Base-by-base conservation (phyloP, 2,888 invertebrate species). In the Ligdia adustata region DNA sequence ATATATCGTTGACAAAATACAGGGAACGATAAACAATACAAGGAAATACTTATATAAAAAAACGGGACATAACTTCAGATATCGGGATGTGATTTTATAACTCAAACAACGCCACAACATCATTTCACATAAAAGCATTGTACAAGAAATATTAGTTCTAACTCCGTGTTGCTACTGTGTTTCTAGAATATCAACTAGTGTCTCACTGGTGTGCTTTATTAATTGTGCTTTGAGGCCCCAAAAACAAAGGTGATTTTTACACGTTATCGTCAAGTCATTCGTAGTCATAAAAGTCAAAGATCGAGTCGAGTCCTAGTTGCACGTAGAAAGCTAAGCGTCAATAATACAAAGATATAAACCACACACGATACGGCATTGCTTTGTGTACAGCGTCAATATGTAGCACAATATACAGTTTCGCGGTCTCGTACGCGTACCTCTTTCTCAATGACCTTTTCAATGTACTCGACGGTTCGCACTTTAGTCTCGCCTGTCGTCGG, bases 391-490 rank as follows among this genome's bases (percentile, higher is more conserved):
- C 89, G 78, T 73, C 68, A 70, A 64, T n/a, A 70, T 65, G 66
- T 72, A 77, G 83, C 83, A 73, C 69, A 82, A 82, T 84, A 69
- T 83, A 86, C 85, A 87, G 68, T 11, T n/a, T 71, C 75, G 79
- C 72, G 75, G 64, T 68, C 57, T 60, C 34, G 45, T 68, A 71
- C 79, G 73, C 75, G 83, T 96, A 97, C 97, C 97, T 97, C 97
- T 93, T 95, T 96, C 91, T 97, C 97, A 92, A 97, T 96, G 91
- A 96, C 94, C 93, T 97, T 97, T 93, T 97, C 97, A 90, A 97
- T 95, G 92, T 96, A 96, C 92, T 97, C 96, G 90, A 97, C 94
- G 72, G 97, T 97, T 91, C 97, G 93, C 81, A 97, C 94, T 91
- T 94, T 94, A 84, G 93, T 94, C 86, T 95, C 95, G 74, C 97